Percentiles rank a stretch among this genome's conserved stretches.
Evolutionary conservation across 2,888 invertebrate genomes (phyloP).

Genomic region (Papilio elwesi): DNA sequence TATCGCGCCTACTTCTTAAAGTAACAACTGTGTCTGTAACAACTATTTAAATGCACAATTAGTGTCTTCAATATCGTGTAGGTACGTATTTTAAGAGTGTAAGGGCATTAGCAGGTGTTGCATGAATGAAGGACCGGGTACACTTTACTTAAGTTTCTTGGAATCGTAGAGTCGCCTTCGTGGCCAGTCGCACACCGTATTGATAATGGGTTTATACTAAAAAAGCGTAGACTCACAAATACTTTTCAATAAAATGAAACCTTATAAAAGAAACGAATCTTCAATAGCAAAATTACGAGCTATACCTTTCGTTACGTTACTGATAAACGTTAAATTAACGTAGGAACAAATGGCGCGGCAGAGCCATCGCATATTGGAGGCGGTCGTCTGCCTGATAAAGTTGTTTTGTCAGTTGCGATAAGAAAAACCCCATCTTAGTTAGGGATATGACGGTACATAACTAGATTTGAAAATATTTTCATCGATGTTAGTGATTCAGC

Average conservation of each 20-base stretch:
- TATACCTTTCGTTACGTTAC: slow-evolving; percentile 7
- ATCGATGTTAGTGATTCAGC: background rate
- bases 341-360: slow-evolving; percentile 68
- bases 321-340: slow-evolving; percentile 71
- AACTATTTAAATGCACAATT: too few species aligned
- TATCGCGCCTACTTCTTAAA: too few species aligned
- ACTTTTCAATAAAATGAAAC: background rate
- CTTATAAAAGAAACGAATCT: background rate
- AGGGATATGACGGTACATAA: slow-evolving; percentile 15
- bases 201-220: too few species aligned
- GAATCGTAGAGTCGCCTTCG: too few species aligned
- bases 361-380: slow-evolving; percentile 66
- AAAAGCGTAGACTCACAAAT: background rate
- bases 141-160: too few species aligned
- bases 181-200: too few species aligned
- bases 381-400: slow-evolving; percentile 71
- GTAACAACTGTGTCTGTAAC: too few species aligned
- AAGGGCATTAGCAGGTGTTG: too few species aligned
- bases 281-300: background rate
- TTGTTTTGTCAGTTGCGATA: slow-evolving; percentile 72
- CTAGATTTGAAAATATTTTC: background rate
- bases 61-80: too few species aligned
- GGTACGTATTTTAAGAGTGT: too few species aligned
- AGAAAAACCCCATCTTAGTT: slow-evolving; percentile 35
- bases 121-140: too few species aligned